Percentiles rank a stretch among this genome's conserved stretches.
Evolutionary conservation across 2,888 invertebrate species (phyloP).

Genomic region (Thumatha senex): DNA sequence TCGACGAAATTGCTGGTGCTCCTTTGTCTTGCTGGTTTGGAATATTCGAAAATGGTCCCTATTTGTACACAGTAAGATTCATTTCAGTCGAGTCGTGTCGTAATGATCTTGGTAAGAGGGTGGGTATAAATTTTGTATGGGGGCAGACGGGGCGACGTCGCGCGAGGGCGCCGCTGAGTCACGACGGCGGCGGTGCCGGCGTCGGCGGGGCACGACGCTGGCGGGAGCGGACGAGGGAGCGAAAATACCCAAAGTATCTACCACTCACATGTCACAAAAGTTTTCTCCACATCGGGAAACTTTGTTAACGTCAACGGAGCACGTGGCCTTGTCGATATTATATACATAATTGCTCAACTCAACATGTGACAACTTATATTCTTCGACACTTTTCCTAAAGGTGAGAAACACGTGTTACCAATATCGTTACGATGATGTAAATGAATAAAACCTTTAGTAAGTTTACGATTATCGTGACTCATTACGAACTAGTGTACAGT

Average conservation of each 20-base stretch:
- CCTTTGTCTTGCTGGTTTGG: constrained; percentile 69
- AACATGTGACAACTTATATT: constrained; percentile 49
- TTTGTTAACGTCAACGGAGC: constrained; percentile 82
- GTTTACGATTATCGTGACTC: constrained; percentile 13
- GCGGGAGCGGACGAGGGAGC: constrained; percentile 39
- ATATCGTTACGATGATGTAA: constrained; percentile 7
- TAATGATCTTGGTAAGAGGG: constrained; percentile 79
- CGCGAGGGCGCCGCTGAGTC: constrained; percentile 81
- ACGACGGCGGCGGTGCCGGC: constrained; percentile 61
- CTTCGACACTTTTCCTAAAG: constrained; percentile 24
- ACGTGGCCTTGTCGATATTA: constrained; percentile 76
- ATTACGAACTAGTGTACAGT: constrained; percentile 19
- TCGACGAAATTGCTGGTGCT: constrained; percentile 73
- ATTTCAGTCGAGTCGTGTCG: constrained; percentile 46
- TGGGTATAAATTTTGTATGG: constrained; percentile 83
- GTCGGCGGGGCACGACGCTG: constrained; percentile 39
- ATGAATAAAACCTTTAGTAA: not conserved
- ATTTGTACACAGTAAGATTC: constrained; percentile 51
- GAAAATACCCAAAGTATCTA: constrained; percentile 80
- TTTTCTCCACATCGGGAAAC: constrained; percentile 82
- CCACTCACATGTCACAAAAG: constrained; percentile 83
- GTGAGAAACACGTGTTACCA: constrained; percentile 2
- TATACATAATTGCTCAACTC: constrained; percentile 68
- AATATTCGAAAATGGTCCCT: constrained; percentile 53
- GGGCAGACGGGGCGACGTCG: constrained; percentile 83